phyloP scores from a whole-genome alignment of 2,113 vertebrate species.

The Neomonachus schauinslandi region DNA sequence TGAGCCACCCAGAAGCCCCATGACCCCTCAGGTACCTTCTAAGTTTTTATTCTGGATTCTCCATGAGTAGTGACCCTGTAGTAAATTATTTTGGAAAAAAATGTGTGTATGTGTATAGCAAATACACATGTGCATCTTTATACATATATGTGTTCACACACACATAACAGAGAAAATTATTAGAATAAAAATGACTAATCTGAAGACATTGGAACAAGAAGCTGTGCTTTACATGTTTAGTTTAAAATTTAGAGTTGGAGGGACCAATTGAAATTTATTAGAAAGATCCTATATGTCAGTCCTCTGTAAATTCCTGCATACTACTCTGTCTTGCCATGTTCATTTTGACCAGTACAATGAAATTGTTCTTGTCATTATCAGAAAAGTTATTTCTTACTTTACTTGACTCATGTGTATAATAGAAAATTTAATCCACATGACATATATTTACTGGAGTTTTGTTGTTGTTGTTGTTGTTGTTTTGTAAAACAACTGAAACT shows the following conservation, averaged over 20 bases:
- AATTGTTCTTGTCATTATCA: background rate
- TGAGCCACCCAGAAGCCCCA: no score
- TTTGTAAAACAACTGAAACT: background rate
- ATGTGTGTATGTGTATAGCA: background rate
- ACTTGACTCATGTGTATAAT: background rate
- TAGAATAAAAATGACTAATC: background rate
- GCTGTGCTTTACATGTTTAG: background rate
- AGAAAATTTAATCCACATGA: background rate
- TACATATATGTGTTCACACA: background rate
- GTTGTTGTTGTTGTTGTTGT: no score
- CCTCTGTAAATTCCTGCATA: rapidly evolving
- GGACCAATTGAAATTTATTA: background rate
- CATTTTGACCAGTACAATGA: background rate
- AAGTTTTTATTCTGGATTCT: background rate
- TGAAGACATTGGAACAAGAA: background rate
- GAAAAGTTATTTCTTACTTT: background rate
- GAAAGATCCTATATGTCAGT: background rate
- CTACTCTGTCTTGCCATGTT: background rate
- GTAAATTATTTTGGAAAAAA: background rate
- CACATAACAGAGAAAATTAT: background rate
- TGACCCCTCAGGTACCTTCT: background rate
- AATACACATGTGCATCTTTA: background rate
- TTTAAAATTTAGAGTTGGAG: background rate
- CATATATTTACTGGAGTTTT: background rate
- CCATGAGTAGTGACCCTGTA: background rate